Evolutionary conservation across 2,888 invertebrate genomes (phyloP).

Genomic region (Tinea trinotella): DNA sequence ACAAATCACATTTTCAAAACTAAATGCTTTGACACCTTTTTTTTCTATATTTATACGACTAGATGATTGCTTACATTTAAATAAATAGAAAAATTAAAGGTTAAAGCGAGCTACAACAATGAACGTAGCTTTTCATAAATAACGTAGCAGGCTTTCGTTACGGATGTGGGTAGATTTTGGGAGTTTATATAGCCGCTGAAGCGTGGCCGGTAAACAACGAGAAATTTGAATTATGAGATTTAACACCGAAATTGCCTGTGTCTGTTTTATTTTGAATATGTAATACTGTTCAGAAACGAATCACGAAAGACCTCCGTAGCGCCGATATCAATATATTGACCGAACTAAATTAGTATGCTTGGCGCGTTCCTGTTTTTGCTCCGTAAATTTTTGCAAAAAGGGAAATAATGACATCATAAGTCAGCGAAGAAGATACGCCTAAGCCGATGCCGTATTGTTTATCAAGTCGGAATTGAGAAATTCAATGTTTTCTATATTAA

Average conservation of each 20-base stretch:
- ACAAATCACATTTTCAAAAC: conserved; percentile 47
- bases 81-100: conserved; percentile 57
- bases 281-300: conserved; percentile 35
- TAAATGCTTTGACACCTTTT: conserved; percentile 44
- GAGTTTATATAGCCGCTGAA: conserved; percentile 57
- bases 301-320: conserved; percentile 33
- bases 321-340: conserved; percentile 59
- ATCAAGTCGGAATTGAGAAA: conserved; percentile 48
- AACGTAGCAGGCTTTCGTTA: conserved; percentile 63
- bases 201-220: conserved; percentile 54
- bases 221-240: conserved; percentile 64
- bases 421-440: conserved; percentile 59
- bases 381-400: conserved; percentile 59
- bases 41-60: conserved; percentile 21
- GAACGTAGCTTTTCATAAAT: conserved; percentile 65
- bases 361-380: conserved; percentile 53
- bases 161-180: conserved; percentile 66
- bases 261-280: conserved; percentile 54
- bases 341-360: conserved; percentile 60
- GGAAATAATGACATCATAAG: conserved; percentile 66
- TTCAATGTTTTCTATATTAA: conserved; percentile 18
- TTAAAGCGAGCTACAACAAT: conserved; percentile 66
- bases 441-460: conserved; percentile 51
- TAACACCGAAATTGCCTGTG: conserved; percentile 51
- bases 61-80: conserved; percentile 45